These are phyloP conservation scores for Drosophila stalkeri DNA, from an alignment of 2,888 invertebrate species.

Conservation along the genomic window DNA sequence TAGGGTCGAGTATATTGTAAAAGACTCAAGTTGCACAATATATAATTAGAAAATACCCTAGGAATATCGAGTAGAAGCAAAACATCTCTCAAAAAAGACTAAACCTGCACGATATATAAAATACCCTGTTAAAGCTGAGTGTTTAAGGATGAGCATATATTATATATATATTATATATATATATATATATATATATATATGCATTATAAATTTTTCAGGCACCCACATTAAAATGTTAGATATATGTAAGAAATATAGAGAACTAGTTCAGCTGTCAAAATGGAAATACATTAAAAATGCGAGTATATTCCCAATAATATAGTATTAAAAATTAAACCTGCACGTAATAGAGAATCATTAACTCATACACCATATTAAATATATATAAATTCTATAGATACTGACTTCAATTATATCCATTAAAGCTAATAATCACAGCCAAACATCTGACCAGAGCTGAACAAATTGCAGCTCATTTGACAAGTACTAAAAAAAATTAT, in stretches of 20 bases:
- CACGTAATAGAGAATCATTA: not conserved
- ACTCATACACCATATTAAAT: not conserved
- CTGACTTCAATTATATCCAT: not conserved
- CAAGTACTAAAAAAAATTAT: not conserved
- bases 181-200: too few relatives aligned
- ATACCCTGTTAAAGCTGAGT: too few relatives aligned
- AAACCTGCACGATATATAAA: too few relatives aligned
- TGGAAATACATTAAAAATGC: not conserved
- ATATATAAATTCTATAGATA: not conserved
- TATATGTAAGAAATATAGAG: too few relatives aligned
- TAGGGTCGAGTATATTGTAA: too few relatives aligned
- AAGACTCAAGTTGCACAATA: not conserved
- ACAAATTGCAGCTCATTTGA: not conserved
- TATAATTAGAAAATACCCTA: conserved; percentile 1
- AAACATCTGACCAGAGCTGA: not conserved
- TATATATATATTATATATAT: not conserved
- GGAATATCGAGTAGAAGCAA: too few relatives aligned
- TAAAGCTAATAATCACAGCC: not conserved
- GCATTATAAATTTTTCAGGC: not conserved
- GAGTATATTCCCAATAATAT: not conserved
- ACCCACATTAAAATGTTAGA: not conserved
- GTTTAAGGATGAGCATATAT: too few relatives aligned
- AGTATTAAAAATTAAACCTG: not conserved
- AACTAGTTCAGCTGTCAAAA: not conserved
- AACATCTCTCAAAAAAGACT: too few relatives aligned